These are phyloP conservation scores for Papilio protenor DNA, from an alignment of 2,888 invertebrate genomes.

Conservation along the genomic window DNA sequence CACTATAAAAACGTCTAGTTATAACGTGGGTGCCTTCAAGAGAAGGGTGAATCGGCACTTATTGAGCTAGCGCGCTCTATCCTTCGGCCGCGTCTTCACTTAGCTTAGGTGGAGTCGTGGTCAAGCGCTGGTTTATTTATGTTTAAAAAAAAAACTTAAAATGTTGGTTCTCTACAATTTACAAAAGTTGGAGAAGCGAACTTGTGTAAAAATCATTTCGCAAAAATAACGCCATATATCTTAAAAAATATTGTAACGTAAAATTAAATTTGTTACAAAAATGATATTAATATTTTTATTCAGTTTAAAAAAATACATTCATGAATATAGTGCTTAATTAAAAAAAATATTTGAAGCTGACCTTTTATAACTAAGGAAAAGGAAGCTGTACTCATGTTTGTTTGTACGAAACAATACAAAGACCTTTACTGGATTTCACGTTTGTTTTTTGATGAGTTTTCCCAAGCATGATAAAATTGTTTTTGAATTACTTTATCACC, in stretches of 20 bases:
- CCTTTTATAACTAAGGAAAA: constrained; percentile 13
- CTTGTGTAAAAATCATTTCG: background rate
- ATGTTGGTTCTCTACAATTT: background rate
- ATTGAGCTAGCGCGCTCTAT: too few species aligned
- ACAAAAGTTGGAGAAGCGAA: too few species aligned
- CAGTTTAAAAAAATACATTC: background rate
- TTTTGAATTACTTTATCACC: too few species aligned
- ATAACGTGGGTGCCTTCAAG: too few species aligned
- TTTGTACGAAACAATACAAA: constrained; percentile 34
- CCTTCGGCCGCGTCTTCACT: too few species aligned
- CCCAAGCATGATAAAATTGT: constrained; percentile 24
- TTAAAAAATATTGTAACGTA: too few species aligned
- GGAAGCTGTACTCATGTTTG: constrained; percentile 18
- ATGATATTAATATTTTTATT: too few species aligned
- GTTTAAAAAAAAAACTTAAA: too few species aligned
- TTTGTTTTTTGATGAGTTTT: constrained; percentile 30
- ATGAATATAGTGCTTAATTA: background rate
- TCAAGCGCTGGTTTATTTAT: too few species aligned
- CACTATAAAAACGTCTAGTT: background rate
- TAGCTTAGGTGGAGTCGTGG: too few species aligned
- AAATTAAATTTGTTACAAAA: too few species aligned
- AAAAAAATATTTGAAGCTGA: background rate
- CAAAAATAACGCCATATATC: background rate
- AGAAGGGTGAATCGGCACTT: too few species aligned
- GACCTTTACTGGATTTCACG: constrained; percentile 10